Conservation (phyloP, 2,113 vertebrate species). For the Colinus virginianus region DNA sequence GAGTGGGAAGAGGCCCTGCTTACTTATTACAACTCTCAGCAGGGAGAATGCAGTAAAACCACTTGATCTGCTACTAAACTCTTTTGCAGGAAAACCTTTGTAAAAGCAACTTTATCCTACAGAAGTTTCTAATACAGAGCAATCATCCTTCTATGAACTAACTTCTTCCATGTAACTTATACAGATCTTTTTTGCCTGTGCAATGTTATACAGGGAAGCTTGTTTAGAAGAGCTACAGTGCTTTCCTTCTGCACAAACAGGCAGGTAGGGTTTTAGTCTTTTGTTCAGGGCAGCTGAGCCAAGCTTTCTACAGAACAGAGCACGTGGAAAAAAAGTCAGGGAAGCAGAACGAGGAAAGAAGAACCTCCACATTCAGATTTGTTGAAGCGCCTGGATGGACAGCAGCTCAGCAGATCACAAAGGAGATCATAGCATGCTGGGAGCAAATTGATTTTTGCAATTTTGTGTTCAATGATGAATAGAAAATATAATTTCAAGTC, state of each 20-base stretch:
- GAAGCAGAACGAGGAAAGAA: not conserved
- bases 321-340: not conserved
- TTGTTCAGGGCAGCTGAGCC: not conserved
- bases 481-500: not conserved
- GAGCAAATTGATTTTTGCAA: not conserved
- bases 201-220: not conserved
- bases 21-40: not conserved
- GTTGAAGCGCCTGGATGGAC: not conserved
- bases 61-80: not conserved
- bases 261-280: not conserved
- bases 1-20: not conserved
- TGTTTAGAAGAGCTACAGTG: not conserved
- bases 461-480: not conserved
- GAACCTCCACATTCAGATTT: not conserved
- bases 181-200: not conserved
- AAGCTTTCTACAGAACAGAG: not conserved
- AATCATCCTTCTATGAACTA: not conserved
- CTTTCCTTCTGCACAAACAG: not conserved
- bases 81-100: not conserved
- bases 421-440: fast-evolving
- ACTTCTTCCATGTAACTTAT: not conserved
- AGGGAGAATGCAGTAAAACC: not conserved
- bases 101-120: not conserved
- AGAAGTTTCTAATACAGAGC: not conserved
- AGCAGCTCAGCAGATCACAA: not conserved